These are phyloP conservation scores for Probaryconus sp. DNA, from an alignment of 1,140 invertebrate species.

Conservation along the genomic window DNA sequence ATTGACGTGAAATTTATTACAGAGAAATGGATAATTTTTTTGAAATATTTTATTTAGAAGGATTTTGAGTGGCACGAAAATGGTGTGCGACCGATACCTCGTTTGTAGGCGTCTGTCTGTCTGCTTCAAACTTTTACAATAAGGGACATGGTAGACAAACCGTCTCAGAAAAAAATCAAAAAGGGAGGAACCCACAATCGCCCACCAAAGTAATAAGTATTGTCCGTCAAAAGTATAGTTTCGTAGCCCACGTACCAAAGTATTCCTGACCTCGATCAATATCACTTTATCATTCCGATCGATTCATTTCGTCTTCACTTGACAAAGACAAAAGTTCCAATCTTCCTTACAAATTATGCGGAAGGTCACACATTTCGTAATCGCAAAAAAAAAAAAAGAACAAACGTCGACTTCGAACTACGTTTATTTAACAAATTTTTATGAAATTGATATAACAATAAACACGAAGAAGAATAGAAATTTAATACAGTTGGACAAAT, in stretches of 20 bases:
- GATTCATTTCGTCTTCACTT: constrained; percentile 8
- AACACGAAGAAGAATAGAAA: too few species aligned
- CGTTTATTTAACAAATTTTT: too few species aligned
- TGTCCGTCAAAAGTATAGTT: constrained; percentile 70
- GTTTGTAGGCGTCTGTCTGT: constrained; percentile 67
- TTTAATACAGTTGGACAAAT: too few species aligned
- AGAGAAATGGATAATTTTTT: too few species aligned
- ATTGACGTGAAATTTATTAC: too few species aligned
- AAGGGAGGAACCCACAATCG: constrained; percentile 58
- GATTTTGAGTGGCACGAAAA: constrained; percentile 59
- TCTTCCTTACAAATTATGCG: too few species aligned
- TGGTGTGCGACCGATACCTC: constrained; percentile 62
- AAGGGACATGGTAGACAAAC: constrained; percentile 54
- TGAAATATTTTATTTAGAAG: too few species aligned
- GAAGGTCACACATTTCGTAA: background rate
- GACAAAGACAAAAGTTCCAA: background rate
- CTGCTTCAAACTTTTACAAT: constrained; percentile 66
- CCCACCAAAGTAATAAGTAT: constrained; percentile 74
- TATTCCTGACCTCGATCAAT: constrained; percentile 23
- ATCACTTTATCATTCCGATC: constrained; percentile 19
- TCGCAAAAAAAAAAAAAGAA: too few species aligned
- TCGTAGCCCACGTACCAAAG: constrained; percentile 65
- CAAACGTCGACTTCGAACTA: too few species aligned
- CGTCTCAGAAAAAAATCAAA: constrained; percentile 32
- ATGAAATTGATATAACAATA: too few species aligned